phyloP scores from a whole-genome alignment of 2,888 invertebrate genomes.

The Oscheius sp. region DNA sequence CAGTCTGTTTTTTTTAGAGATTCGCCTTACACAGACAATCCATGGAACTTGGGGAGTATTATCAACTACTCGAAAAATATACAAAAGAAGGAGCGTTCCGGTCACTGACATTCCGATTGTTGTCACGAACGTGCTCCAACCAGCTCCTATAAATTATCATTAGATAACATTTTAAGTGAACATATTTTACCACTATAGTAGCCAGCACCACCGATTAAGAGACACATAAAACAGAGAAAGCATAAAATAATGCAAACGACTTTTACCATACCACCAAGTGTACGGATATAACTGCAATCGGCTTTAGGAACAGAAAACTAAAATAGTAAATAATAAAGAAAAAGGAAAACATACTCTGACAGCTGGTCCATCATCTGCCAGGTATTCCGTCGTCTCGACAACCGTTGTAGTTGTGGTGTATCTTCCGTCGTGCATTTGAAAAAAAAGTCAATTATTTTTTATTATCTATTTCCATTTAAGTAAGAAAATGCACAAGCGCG shows the following conservation, averaged over 20 bases:
- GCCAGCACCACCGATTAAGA: conserved; percentile 77
- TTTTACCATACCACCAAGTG: conserved; percentile 82
- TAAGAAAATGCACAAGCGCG: conserved; percentile 10
- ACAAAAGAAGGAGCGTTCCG: conserved; percentile 81
- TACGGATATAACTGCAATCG: conserved; percentile 80
- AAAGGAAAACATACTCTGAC: conserved; percentile 35
- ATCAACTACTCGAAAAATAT: conserved; percentile 86
- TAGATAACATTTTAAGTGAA: not conserved
- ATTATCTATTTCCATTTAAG: not conserved
- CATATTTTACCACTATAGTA: conserved; percentile 64
- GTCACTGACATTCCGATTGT: conserved; percentile 88
- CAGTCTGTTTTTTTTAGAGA: not conserved
- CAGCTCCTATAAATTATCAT: conserved; percentile 74
- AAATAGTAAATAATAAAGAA: conserved; percentile 1
- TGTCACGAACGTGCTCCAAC: conserved; percentile 75
- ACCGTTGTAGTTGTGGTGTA: conserved; percentile 53
- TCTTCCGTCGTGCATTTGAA: conserved; percentile 27
- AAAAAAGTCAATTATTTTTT: conserved; percentile 4
- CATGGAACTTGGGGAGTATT: conserved; percentile 86
- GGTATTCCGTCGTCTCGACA: conserved; percentile 56
- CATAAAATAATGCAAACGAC: conserved; percentile 77
- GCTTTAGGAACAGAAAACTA: conserved; percentile 72
- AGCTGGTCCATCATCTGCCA: conserved; percentile 51
- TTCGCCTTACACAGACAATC: conserved; percentile 80
- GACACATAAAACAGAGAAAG: conserved; percentile 82